Conservation (phyloP, 1,140 invertebrate genomes). For the Neotoxoptera formosana region DNA sequence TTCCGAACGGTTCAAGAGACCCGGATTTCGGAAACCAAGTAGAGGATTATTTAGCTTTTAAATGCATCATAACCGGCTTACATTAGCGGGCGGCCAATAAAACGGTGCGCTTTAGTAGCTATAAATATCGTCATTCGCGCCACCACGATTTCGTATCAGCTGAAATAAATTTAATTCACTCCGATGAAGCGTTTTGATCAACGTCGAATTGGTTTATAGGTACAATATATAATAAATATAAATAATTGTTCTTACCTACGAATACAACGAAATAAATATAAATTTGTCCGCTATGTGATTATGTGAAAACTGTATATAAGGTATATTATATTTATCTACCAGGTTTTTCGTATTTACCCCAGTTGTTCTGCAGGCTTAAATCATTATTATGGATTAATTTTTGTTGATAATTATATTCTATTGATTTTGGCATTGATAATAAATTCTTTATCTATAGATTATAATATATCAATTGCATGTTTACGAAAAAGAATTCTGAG, state of each 20-base stretch:
- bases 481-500: no score
- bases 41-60: constrained; percentile 52
- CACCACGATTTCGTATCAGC: background rate
- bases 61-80: constrained; percentile 55
- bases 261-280: background rate
- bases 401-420: background rate
- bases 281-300: background rate
- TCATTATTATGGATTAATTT: background rate
- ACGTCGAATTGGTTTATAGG: background rate
- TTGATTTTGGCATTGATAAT: background rate
- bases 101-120: constrained; percentile 26
- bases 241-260: background rate
- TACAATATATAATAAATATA: constrained; percentile 20
- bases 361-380: background rate
- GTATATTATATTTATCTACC: background rate
- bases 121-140: constrained; percentile 8
- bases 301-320: no score
- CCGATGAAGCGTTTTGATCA: background rate
- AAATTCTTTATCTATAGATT: background rate
- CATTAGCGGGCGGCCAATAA: constrained; percentile 47
- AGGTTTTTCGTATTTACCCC: background rate
- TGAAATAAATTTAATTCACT: constrained; percentile 37
- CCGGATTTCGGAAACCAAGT: constrained; percentile 21
- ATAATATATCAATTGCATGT: no score
- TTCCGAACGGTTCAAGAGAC: constrained; percentile 54